These are phyloP conservation scores for Acipenser ruthenus DNA, from an alignment of 2,797 vertebrate genomes.

Conservation along the genomic window DNA sequence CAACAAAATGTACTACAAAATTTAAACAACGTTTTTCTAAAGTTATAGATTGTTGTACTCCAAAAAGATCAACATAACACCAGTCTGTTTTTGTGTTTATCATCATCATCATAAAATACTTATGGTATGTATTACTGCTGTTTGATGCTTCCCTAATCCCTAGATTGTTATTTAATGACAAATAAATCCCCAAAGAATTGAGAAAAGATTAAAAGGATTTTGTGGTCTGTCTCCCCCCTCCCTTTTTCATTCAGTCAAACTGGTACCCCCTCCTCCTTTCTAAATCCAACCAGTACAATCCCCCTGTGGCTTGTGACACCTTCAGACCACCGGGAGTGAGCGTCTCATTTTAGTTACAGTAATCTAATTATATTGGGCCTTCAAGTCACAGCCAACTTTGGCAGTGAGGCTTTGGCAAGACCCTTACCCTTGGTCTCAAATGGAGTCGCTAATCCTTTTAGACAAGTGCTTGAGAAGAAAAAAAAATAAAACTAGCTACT, in stretches of 20 bases:
- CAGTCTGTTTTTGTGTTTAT: neutral
- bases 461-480: conserved; percentile 35
- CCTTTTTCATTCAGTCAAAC: conserved; percentile 54
- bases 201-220: conserved; percentile 71
- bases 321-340: conserved; percentile 71
- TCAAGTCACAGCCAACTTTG: conserved; percentile 56
- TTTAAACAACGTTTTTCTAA: conserved; percentile 15
- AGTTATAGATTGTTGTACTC: neutral
- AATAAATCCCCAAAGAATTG: conserved; percentile 68
- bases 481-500: conserved; percentile 15
- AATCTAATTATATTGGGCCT: conserved; percentile 72
- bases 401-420: conserved; percentile 46
- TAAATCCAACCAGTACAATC: conserved; percentile 53
- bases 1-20: neutral
- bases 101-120: neutral
- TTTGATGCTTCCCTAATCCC: conserved; percentile 47
- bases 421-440: conserved; percentile 26
- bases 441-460: conserved; percentile 56
- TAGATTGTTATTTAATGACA: conserved; percentile 59
- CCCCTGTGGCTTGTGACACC: conserved; percentile 46
- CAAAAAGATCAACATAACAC: neutral
- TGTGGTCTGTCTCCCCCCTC: conserved; percentile 39
- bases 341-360: conserved; percentile 76
- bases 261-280: conserved; percentile 28
- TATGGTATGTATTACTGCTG: conserved; percentile 34